Conservation (phyloP, 2,797 vertebrate species). For the Gobionotothen gibberifrons region DNA sequence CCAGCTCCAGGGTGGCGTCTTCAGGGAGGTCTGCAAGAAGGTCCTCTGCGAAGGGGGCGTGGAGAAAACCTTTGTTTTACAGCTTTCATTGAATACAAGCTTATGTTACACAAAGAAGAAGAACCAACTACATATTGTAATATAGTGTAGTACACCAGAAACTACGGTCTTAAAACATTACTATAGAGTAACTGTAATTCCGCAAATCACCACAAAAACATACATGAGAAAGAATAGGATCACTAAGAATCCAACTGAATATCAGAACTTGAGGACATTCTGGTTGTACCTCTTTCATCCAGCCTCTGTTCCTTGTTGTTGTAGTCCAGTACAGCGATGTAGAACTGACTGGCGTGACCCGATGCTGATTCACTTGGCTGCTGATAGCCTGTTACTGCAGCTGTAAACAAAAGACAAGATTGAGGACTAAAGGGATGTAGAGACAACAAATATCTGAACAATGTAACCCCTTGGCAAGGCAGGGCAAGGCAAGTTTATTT, state of each 20-base stretch:
- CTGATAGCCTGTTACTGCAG: conserved; percentile 95
- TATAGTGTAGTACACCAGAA: not conserved
- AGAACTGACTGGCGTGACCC: conserved; percentile 90
- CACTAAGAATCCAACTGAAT: not conserved
- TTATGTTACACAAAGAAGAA: not conserved
- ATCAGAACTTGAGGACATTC: not conserved
- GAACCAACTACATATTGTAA: not conserved
- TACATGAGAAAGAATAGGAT: not conserved
- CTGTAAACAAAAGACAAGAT: conserved; percentile 69
- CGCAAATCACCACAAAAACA: not conserved
- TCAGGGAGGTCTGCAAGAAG: conserved; percentile 87
- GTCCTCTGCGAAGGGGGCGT: conserved; percentile 83
- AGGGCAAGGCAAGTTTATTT: no score
- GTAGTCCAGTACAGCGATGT: conserved; percentile 90
- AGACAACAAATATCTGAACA: not conserved
- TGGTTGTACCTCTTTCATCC: conserved; percentile 92
- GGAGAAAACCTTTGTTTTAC: not conserved
- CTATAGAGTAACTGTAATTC: not conserved
- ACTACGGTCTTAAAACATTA: not conserved
- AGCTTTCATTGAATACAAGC: not conserved
- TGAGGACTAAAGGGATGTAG: accelerated
- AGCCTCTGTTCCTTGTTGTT: conserved; percentile 91
- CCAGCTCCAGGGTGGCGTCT: conserved; percentile 90
- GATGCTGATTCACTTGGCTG: conserved; percentile 87
- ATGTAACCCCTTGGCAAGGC: no score